A percentile compares a stretch with the other conserved stretches of the same genome.
These are phyloP conservation scores for Perca schrenkii DNA, from an alignment of 2,113 vertebrate genomes.

Conservation along the genomic window DNA sequence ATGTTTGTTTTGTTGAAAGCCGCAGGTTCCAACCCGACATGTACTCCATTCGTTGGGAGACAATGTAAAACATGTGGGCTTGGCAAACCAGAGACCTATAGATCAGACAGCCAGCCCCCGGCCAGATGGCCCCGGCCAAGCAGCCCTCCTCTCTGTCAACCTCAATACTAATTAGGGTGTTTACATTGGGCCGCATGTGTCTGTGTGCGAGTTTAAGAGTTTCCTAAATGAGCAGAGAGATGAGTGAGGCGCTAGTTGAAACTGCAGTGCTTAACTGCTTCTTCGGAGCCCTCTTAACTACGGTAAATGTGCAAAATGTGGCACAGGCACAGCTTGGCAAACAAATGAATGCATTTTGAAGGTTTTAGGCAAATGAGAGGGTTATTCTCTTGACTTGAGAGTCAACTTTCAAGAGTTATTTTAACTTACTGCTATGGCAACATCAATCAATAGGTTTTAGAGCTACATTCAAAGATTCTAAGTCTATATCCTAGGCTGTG, in stretches of 20 bases:
- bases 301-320: background rate
- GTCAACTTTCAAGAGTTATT: background rate
- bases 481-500: background rate
- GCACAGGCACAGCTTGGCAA: background rate
- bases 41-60: constrained; percentile 15
- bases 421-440: background rate
- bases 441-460: background rate
- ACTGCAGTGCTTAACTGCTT: constrained; percentile 9
- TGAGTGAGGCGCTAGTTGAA: constrained; percentile 17
- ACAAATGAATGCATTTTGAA: background rate
- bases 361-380: background rate
- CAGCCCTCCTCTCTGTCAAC: constrained; percentile 56
- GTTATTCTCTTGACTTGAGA: background rate
- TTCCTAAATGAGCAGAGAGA: constrained; percentile 49
- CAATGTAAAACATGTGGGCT: constrained; percentile 60
- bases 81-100: constrained; percentile 58
- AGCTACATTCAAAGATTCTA: background rate
- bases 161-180: constrained; percentile 67
- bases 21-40: constrained; percentile 25
- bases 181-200: constrained; percentile 54
- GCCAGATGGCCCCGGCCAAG: constrained; percentile 65
- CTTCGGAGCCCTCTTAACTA: constrained; percentile 3
- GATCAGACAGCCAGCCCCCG: constrained; percentile 55
- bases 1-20: constrained; percentile 30
- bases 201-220: constrained; percentile 43